Base-by-base conservation (phyloP, 2,113 vertebrate species). In the Ophthalmolycus amberensis region DNA sequence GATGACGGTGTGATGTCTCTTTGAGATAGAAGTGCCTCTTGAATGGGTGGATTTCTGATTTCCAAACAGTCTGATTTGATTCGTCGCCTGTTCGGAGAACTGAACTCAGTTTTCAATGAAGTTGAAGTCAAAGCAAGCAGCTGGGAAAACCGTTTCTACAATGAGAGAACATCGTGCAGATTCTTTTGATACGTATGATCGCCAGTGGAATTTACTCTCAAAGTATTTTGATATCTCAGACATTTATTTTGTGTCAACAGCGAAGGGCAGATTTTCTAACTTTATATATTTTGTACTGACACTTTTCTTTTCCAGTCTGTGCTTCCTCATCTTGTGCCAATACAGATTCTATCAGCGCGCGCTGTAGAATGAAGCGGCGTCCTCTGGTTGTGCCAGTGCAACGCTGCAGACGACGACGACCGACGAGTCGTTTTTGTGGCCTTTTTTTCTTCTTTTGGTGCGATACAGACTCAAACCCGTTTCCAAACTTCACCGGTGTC, bases 251-350 rank as follows among this genome's bases (percentile, higher is more conserved):
- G 63, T 76, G 85, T 83, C 25, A 67, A 64, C 83, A 79, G 68
- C 75, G 75, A 72, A 32, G 52, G 73, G 83, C 80, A 75, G 83
- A 88, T 89, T 46, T 89, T 85, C 89, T 81, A 81, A 75, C 77
- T 88, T 86, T 84, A 82, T 90, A 87, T 85, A 77, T 90, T 91
- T 88, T 92, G 67, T 93, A 91, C 79, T 18, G 84, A 75, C 54
- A 66, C 40, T 48, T 90, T 68, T 76, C 70, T 74, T 44, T 15
- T 79, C 6, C 34, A 65, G 73, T 72, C 77, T 52, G 83, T 66
- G 69, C 79, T 67, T 88, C 71, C 38, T 64, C 60, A 71, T 73
- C 46, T 82, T 64, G 42, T 86, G 64, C 77, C 80, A 71, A 67
- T 27, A 46, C 80, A 75, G 77, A 65, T 58, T 59, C 38, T 76